Conservation (phyloP, 2,888 invertebrate genomes). For the Tinea trinotella region DNA sequence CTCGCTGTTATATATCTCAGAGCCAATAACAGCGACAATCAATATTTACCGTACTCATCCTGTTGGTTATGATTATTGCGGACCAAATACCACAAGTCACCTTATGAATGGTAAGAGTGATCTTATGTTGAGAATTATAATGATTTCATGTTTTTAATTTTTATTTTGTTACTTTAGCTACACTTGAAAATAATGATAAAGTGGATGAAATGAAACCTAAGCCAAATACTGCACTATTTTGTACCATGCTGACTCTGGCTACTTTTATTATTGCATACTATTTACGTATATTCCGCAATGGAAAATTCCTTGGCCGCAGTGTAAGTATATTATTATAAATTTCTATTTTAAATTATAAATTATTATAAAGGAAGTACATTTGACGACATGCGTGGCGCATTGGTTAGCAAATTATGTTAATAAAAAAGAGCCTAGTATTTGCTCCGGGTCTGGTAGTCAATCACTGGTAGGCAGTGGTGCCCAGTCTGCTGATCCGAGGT, state of each 20-base stretch:
- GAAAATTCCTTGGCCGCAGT: constrained; percentile 94
- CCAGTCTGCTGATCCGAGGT: too few relatives aligned
- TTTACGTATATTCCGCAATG: constrained; percentile 92
- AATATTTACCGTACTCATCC: constrained; percentile 85
- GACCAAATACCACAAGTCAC: neutral
- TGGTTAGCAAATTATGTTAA: too few relatives aligned
- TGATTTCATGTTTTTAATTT: too few relatives aligned
- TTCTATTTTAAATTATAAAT: too few relatives aligned
- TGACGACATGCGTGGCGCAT: too few relatives aligned
- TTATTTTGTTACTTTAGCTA: neutral
- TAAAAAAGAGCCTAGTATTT: too few relatives aligned
- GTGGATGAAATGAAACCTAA: constrained; percentile 47
- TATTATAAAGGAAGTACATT: too few relatives aligned
- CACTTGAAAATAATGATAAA: neutral
- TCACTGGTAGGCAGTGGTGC: too few relatives aligned
- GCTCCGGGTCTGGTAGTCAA: too few relatives aligned
- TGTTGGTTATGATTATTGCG: constrained; percentile 71
- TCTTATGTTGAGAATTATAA: too few relatives aligned
- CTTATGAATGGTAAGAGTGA: neutral
- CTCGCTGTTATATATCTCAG: constrained; percentile 94
- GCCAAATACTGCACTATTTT: constrained; percentile 96
- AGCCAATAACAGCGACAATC: constrained; percentile 87
- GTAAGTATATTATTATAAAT: constrained; percentile 71
- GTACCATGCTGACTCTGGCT: constrained; percentile 89
- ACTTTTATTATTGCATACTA: constrained; percentile 96